Base-by-base conservation (phyloP, 2,113 vertebrate species). In the Podarcis muralis region DNA sequence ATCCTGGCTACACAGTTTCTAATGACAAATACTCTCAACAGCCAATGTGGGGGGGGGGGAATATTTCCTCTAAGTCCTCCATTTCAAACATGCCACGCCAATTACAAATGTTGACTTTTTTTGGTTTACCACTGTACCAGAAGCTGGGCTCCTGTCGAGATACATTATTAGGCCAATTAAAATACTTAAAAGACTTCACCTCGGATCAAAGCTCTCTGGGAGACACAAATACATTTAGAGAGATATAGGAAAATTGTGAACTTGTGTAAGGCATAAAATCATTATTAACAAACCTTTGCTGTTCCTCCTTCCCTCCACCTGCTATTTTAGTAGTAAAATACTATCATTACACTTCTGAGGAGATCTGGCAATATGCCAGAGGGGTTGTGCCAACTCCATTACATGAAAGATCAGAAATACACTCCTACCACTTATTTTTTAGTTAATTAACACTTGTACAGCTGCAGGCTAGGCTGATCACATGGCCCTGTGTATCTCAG, bases 371-470 rank as follows among this genome's bases (percentile, higher is more conserved):
- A 62, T 35, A 30, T 48, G 88, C 90, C 88, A 91, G 84, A 16
- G 90, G 59, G 23, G 6, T 0, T 27, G 12, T 93, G 66, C 85
- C 86, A 65, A 77, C 81, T 90, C 18, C 18, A 20, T 68, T 85
- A 81, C 83, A 86, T 0, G 2, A 59, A 78, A 91, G 72, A 0
- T 88, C 69, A 75, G 85, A 89, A 91, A 82, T 6, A 32, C 25
- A 53, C 20, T 77, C 87, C 77, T 62, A 48, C 76, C 3, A 1
- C 65, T 90, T 82, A 90, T 89, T 83, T 53, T 37, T 25, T 79
- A 71, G 81, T 69, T 87, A 81, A 83, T 91, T 87, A 83, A 88
- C 82, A 84, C 35, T 74, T 93, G 83, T 83, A 75, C 81, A 91
- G 57, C 77, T 89, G 43, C 53, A 88, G 48, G 48, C 48, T 12